A percentile compares a stretch with the other conserved stretches of the same genome.
These are phyloP conservation scores for Ditylenchus weischeri DNA, from an alignment of 2,888 invertebrate species.

Conservation along the genomic window DNA sequence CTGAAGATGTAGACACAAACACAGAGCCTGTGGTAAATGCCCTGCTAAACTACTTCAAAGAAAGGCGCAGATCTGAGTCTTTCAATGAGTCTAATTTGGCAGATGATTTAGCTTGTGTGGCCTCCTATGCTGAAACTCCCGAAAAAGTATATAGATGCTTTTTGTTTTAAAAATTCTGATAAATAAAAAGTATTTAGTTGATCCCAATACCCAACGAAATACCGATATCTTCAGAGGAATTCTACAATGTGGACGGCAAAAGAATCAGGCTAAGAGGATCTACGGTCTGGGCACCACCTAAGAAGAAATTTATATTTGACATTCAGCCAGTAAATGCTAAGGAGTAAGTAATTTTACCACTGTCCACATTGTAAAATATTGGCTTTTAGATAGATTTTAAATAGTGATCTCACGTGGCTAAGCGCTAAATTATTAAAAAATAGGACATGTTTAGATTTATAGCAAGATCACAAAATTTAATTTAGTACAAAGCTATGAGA, in stretches of 20 bases:
- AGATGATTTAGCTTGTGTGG: conserved; percentile 26
- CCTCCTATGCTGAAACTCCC: conserved; percentile 23
- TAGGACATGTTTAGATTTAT: not conserved
- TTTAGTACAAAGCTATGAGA: too few relatives aligned
- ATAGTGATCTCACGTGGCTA: conserved; percentile 7
- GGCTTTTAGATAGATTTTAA: conserved; percentile 12
- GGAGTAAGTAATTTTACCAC: conserved; percentile 30
- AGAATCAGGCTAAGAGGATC: conserved; percentile 25
- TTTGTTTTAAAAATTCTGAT: not conserved
- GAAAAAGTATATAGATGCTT: conserved; percentile 19
- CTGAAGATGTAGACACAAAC: too few relatives aligned
- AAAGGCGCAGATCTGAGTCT: conserved; percentile 10
- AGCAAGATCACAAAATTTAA: not conserved
- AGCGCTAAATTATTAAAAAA: conserved; percentile 4
- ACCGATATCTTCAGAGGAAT: conserved; percentile 22
- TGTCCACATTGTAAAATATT: conserved; percentile 8
- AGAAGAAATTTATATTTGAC: conserved; percentile 39
- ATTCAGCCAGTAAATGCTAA: conserved; percentile 20
- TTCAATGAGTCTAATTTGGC: conserved; percentile 8
- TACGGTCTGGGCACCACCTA: conserved; percentile 35
- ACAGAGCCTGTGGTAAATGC: conserved; percentile 19
- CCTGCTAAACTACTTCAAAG: conserved; percentile 27
- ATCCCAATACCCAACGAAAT: conserved; percentile 21
- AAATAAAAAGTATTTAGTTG: conserved; percentile 12
- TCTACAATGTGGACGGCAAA: conserved; percentile 28